A percentile compares a stretch with the other conserved stretches of the same genome.
Conservation (phyloP, 2,797 vertebrate species). For the Pempheris klunzingeri region DNA sequence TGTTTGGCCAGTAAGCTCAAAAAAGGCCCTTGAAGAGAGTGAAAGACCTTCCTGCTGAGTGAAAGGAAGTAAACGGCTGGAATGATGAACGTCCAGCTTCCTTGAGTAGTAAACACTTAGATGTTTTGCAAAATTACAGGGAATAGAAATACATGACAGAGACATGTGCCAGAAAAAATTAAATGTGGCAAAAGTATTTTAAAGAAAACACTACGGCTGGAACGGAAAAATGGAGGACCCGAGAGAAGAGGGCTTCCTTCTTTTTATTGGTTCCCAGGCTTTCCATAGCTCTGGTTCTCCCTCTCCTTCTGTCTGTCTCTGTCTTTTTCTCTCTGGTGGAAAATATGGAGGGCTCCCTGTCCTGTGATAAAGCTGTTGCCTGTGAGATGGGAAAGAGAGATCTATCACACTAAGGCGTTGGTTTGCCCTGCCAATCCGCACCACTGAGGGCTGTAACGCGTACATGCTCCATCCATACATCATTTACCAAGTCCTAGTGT, state of each 20-base stretch:
- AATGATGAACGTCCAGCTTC: constrained; percentile 53
- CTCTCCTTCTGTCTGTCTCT: constrained; percentile 52
- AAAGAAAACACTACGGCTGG: constrained; percentile 61
- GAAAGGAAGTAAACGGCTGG: constrained; percentile 35
- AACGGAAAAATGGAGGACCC: constrained; percentile 71
- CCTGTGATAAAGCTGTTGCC: constrained; percentile 86
- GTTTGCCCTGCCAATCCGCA: constrained; percentile 74
- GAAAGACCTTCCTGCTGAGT: constrained; percentile 49
- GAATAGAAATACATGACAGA: constrained; percentile 46
- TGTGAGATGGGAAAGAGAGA: constrained; percentile 78
- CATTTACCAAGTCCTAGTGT: constrained; percentile 76
- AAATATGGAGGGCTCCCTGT: constrained; percentile 74
- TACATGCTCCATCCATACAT: constrained; percentile 77
- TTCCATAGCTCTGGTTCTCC: constrained; percentile 56
- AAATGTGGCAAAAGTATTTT: constrained; percentile 61
- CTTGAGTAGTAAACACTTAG: constrained; percentile 54
- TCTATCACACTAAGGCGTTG: constrained; percentile 77
- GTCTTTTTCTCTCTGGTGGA: constrained; percentile 70
- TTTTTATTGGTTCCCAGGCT: constrained; percentile 78
- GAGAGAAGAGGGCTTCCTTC: constrained; percentile 68
- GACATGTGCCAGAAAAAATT: constrained; percentile 41
- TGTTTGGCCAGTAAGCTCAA: constrained; percentile 48
- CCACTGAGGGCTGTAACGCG: constrained; percentile 77
- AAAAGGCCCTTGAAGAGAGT: constrained; percentile 51
- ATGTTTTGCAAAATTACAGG: constrained; percentile 45